A percentile compares a stretch with the other conserved stretches of the same genome.
Conservation (phyloP, 2,113 vertebrate species). For the Aramus guarauna region DNA sequence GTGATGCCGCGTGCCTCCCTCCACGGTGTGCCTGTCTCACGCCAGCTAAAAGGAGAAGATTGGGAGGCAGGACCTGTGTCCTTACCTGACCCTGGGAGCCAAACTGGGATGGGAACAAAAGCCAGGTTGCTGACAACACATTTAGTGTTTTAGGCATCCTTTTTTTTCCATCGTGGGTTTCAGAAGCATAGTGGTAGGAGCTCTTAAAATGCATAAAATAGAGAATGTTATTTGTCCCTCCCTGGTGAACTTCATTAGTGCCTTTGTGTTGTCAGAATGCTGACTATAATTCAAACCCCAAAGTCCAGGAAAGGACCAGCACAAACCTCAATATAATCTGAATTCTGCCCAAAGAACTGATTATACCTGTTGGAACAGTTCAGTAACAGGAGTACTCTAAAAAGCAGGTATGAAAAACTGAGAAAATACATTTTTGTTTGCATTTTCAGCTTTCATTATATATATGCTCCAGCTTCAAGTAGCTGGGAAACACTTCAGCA, state of each 20-base stretch:
- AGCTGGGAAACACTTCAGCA: background rate
- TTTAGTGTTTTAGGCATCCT: background rate
- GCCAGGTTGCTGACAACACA: background rate
- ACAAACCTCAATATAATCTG: background rate
- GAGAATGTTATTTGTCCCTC: background rate
- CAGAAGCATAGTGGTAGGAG: background rate
- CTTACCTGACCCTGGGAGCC: background rate
- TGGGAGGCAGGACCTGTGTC: background rate
- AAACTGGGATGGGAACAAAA: background rate
- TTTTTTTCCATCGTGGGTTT: background rate
- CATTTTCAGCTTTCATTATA: background rate
- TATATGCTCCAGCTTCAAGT: background rate
- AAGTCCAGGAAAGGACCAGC: background rate
- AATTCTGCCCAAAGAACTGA: background rate
- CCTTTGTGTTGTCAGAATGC: background rate
- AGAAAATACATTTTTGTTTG: background rate
- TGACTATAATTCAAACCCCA: background rate
- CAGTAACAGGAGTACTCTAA: background rate
- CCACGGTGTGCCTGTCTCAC: fast-evolving
- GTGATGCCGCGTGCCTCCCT: background rate
- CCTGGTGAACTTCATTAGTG: background rate
- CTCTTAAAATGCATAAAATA: background rate
- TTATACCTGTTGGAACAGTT: background rate
- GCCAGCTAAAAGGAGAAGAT: background rate
- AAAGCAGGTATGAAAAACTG: background rate